Conservation (phyloP, 2,113 vertebrate species). For the Thymallus thymallus region DNA sequence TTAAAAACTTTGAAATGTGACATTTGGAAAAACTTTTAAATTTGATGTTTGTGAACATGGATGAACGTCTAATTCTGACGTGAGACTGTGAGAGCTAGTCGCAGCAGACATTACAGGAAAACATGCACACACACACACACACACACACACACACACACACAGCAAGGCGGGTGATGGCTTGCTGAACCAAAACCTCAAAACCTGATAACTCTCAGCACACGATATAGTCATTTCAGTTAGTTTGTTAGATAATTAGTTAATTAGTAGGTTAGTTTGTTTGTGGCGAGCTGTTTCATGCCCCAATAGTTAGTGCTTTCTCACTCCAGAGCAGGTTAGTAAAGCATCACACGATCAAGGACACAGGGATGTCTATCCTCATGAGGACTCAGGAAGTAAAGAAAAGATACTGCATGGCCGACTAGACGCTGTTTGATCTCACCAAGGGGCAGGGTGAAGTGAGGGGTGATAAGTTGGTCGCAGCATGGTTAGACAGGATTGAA, state of each 20-base stretch:
- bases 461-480: background rate
- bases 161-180: background rate
- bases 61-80: too few species aligned
- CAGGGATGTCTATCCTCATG: background rate
- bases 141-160: background rate
- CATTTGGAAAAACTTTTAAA: too few species aligned
- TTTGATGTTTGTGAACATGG: too few species aligned
- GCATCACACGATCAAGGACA: background rate
- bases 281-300: conserved; percentile 31
- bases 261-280: conserved; percentile 35
- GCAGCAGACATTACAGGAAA: background rate
- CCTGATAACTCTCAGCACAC: conserved; percentile 8
- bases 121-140: background rate
- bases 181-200: conserved; percentile 7
- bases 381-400: background rate
- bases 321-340: conserved; percentile 30
- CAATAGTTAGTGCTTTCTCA: conserved; percentile 45
- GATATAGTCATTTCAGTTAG: too few species aligned
- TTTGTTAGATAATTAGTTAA: conserved; percentile 7
- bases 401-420: background rate
- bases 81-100: too few species aligned
- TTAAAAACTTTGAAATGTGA: too few species aligned
- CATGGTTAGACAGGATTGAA: background rate
- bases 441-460: background rate
- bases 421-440: background rate